These are phyloP conservation scores for Alcis repandata DNA, from an alignment of 2,888 invertebrate genomes.

Conservation along the genomic window DNA sequence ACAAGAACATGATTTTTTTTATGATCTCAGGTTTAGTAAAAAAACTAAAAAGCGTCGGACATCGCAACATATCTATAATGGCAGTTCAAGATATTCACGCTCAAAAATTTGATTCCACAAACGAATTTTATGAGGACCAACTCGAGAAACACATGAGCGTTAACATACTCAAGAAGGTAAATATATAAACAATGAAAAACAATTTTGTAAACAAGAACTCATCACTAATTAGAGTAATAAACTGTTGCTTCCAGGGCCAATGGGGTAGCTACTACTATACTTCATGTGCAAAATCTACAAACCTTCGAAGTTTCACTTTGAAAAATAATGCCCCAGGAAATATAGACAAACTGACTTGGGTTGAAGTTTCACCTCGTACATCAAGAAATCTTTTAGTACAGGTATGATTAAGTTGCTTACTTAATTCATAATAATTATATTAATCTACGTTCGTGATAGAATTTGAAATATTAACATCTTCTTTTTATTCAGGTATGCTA, in stretches of 20 bases:
- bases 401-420: slow-evolving; percentile 48
- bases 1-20: slow-evolving; percentile 25
- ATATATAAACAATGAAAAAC: not conserved
- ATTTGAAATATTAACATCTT: no score
- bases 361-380: slow-evolving; percentile 74
- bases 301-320: slow-evolving; percentile 86
- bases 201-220: no score
- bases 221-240: no score
- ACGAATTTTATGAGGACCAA: slow-evolving; percentile 58
- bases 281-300: slow-evolving; percentile 42
- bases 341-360: slow-evolving; percentile 90
- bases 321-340: slow-evolving; percentile 89
- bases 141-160: slow-evolving; percentile 88
- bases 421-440: not conserved
- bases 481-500: slow-evolving; percentile 59
- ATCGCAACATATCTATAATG: slow-evolving; percentile 2
- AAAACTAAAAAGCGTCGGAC: not conserved
- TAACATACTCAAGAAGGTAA: slow-evolving; percentile 85
- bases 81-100: slow-evolving; percentile 3
- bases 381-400: slow-evolving; percentile 53
- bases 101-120: slow-evolving; percentile 61
- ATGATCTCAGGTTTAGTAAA: slow-evolving; percentile 48
- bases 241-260: slow-evolving; percentile 64
- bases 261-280: slow-evolving; percentile 66
- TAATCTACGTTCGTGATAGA: no score